phyloP scores from a whole-genome alignment of 2,888 invertebrate genomes.

The Leptura quadrifasciata region DNA sequence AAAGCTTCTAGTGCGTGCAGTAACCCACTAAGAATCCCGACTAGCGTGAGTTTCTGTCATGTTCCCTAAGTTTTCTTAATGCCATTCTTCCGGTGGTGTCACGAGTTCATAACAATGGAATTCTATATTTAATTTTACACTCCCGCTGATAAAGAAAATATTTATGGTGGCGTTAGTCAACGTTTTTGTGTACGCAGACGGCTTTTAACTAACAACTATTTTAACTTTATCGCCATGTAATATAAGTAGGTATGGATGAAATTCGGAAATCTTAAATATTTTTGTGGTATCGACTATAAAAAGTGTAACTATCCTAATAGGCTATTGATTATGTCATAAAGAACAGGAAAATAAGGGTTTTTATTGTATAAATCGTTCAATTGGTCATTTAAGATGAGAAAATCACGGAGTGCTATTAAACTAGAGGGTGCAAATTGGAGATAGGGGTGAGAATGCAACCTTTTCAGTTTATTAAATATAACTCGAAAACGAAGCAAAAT shows the following conservation, averaged over 20 bases:
- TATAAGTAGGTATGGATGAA: constrained; percentile 5
- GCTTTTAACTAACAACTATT: constrained; percentile 4
- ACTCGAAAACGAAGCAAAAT: no score
- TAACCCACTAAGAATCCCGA: constrained; percentile 39
- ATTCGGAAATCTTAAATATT: background rate
- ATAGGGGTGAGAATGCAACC: no score
- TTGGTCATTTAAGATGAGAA: no score
- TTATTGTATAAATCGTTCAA: no score
- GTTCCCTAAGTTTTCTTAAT: constrained; percentile 56
- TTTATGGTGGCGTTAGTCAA: constrained; percentile 45
- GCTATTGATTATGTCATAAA: no score
- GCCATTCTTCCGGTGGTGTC: constrained; percentile 54
- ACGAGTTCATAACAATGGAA: constrained; percentile 55
- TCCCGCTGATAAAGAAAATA: constrained; percentile 50
- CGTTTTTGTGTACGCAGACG: constrained; percentile 35
- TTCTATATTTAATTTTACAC: constrained; percentile 58
- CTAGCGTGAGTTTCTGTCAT: constrained; percentile 56
- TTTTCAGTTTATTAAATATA: no score
- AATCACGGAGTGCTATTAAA: no score
- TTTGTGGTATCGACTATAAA: no score
- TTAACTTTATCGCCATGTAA: background rate
- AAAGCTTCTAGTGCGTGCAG: constrained; percentile 38
- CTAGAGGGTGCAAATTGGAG: no score
- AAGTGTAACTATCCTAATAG: no score
- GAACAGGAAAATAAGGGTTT: no score